These are phyloP conservation scores for Otocyon megalotis DNA, from an alignment of 2,113 vertebrate species.

Conservation along the genomic window DNA sequence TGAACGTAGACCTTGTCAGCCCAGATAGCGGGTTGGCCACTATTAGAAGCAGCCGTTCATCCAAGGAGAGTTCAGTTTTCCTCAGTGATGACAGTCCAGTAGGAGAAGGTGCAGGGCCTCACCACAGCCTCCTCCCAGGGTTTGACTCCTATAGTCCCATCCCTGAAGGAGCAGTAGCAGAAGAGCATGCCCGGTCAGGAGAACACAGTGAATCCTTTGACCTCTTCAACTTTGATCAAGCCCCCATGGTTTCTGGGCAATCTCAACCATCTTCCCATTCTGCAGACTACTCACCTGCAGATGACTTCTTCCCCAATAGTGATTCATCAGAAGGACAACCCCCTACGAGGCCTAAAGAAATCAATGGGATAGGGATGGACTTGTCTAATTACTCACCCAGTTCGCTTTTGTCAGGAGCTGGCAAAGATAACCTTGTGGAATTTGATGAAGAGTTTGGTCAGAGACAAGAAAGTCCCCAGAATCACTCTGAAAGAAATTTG, in stretches of 20 bases:
- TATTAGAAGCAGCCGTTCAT: conserved; percentile 95
- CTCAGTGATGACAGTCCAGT: conserved; percentile 96
- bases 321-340: conserved; percentile 87
- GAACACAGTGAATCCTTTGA: conserved; percentile 89
- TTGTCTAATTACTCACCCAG: conserved; percentile 87
- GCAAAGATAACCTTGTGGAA: conserved; percentile 87
- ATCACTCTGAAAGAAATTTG: conserved; percentile 82
- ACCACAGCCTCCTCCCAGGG: conserved; percentile 91
- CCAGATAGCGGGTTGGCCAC: conserved; percentile 96
- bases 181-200: conserved; percentile 88
- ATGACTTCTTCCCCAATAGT: conserved; percentile 88
- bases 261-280: conserved; percentile 86
- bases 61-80: conserved; percentile 97
- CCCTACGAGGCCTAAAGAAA: conserved; percentile 80
- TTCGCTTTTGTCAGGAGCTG: conserved; percentile 78
- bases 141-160: conserved; percentile 90
- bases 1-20: conserved; percentile 92
- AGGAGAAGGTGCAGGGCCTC: conserved; percentile 88
- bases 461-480: conserved; percentile 81
- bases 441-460: conserved; percentile 87
- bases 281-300: conserved; percentile 87
- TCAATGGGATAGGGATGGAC: conserved; percentile 75
- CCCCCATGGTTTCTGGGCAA: conserved; percentile 85
- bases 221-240: conserved; percentile 92
- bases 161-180: conserved; percentile 89